Evolutionary conservation across 2,888 invertebrate genomes (phyloP).

Genomic region (Lepidocyrtoides sp.): DNA sequence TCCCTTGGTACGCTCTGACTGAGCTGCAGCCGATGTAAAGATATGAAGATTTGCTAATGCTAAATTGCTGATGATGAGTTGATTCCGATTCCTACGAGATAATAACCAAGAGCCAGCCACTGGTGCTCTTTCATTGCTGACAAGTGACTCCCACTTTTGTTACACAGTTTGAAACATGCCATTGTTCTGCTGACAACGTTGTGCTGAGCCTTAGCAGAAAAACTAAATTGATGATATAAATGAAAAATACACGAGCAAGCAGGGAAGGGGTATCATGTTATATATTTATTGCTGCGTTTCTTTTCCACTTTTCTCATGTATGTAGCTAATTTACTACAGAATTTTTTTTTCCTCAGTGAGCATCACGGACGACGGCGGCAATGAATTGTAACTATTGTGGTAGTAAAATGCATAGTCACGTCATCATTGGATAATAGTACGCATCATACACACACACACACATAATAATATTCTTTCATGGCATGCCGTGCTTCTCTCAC

Average conservation of each 20-base stretch:
- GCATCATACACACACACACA: background rate
- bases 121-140: conserved; percentile 64
- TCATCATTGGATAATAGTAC: background rate
- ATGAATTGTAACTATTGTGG: background rate
- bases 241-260: background rate
- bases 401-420: conserved; percentile 34
- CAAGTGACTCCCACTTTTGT: conserved; percentile 69
- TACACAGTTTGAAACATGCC: background rate
- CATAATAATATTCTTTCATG: background rate
- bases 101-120: conserved; percentile 31
- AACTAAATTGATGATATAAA: background rate
- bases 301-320: conserved; percentile 21
- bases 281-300: background rate
- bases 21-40: background rate
- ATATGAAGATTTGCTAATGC: conserved; percentile 16
- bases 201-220: background rate
- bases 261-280: background rate
- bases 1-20: background rate
- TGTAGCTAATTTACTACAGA: background rate
- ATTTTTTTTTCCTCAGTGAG: background rate
- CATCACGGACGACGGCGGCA: background rate
- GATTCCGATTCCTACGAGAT: conserved; percentile 39
- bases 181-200: background rate
- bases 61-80: conserved; percentile 64
- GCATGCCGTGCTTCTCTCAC: conserved; percentile 23